Evolutionary conservation across 2,888 invertebrate genomes (phyloP).

Genomic region (Myathropa florea): DNA sequence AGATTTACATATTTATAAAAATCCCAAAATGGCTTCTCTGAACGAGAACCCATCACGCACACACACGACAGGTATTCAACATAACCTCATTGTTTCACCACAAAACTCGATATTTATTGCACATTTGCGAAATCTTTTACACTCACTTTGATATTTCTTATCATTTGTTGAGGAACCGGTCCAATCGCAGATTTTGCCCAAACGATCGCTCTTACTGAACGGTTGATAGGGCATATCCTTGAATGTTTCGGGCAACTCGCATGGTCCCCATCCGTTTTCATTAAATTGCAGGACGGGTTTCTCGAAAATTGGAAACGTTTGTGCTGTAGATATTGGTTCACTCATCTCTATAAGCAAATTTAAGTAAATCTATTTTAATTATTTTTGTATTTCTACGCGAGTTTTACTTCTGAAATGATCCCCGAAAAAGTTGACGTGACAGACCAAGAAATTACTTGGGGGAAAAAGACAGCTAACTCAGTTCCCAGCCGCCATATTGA

Average conservation of each 20-base stretch:
- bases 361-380: not conserved
- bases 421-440: slow-evolving; percentile 69
- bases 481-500: slow-evolving; percentile 23
- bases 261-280: slow-evolving; percentile 95
- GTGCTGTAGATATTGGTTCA: slow-evolving; percentile 77
- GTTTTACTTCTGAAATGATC: slow-evolving; percentile 48
- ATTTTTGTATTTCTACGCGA: not conserved
- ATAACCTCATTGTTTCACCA: slow-evolving; percentile 44
- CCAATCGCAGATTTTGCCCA: slow-evolving; percentile 99
- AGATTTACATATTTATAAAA: slow-evolving; percentile 9
- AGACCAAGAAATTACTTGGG: slow-evolving; percentile 50
- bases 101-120: not conserved
- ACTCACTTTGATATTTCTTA: slow-evolving; percentile 94
- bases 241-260: slow-evolving; percentile 95
- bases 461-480: slow-evolving; percentile 47
- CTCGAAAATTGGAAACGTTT: slow-evolving; percentile 74
- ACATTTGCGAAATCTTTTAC: not conserved
- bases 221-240: slow-evolving; percentile 93
- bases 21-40: slow-evolving; percentile 55
- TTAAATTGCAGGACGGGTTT: slow-evolving; percentile 79
- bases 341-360: slow-evolving; percentile 62
- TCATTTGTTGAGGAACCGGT: slow-evolving; percentile 95
- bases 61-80: slow-evolving; percentile 40
- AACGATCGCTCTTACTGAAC: slow-evolving; percentile 98
- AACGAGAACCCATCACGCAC: not conserved